Percentiles rank a stretch among this genome's conserved stretches.
These are phyloP conservation scores for Drosophila nigromelanica DNA, from an alignment of 1,140 invertebrate species.

Conservation along the genomic window DNA sequence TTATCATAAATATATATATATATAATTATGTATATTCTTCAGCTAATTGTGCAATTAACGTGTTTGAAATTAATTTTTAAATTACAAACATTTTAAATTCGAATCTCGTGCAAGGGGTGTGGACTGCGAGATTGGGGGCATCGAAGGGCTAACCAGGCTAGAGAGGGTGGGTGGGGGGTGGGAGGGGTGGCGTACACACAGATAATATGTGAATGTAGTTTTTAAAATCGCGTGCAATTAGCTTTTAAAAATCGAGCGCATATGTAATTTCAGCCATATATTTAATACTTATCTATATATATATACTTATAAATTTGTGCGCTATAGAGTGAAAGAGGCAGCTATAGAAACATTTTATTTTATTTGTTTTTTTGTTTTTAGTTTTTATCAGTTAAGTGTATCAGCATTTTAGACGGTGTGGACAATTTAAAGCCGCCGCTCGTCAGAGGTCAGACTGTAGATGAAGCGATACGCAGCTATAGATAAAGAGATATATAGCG, in stretches of 20 bases:
- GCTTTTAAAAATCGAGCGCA: conserved; percentile 42
- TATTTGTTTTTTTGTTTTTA: conserved; percentile 12
- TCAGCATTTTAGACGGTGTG: conserved; percentile 50
- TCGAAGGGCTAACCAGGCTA: no score
- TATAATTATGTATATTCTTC: conserved; percentile 24
- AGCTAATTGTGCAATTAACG: conserved; percentile 57
- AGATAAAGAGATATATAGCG: conserved; percentile 1
- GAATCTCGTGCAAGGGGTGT: conserved; percentile 53
- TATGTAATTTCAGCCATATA: conserved; percentile 46
- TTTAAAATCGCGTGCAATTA: conserved; percentile 42
- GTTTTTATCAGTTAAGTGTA: conserved; percentile 64
- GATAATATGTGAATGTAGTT: conserved; percentile 20
- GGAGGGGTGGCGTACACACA: conserved; percentile 10
- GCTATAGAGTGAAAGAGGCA: background rate
- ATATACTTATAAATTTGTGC: conserved; percentile 6
- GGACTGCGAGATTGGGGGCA: background rate
- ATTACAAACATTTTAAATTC: conserved; percentile 53
- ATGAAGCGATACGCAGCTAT: conserved; percentile 26
- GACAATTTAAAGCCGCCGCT: conserved; percentile 59
- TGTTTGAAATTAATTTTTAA: conserved; percentile 47
- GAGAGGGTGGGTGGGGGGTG: background rate
- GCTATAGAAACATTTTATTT: background rate
- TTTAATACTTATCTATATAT: conserved; percentile 34
- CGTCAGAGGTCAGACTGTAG: conserved; percentile 54
- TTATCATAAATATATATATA: conserved; percentile 13